These are phyloP conservation scores for Dermolepida albohirtum DNA, from an alignment of 2,888 invertebrate genomes.

Conservation along the genomic window DNA sequence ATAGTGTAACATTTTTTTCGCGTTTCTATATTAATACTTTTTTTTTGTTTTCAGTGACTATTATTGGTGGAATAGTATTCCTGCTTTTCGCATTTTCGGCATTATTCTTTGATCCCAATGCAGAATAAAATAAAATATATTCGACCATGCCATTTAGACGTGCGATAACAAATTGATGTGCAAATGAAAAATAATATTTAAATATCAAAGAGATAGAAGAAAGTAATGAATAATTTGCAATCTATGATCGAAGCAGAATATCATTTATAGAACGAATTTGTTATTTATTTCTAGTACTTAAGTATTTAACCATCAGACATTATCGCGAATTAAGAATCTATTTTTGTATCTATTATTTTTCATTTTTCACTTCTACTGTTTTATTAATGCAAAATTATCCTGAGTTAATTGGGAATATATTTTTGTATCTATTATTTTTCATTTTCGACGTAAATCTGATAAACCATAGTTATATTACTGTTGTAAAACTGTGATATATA, in stretches of 20 bases:
- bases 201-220: background rate
- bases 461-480: conserved; percentile 34
- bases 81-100: conserved; percentile 94
- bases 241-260: conserved; percentile 3
- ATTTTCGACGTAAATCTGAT: conserved; percentile 31
- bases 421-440: conserved; percentile 36
- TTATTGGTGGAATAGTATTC: conserved; percentile 96
- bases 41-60: conserved; percentile 81
- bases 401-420: conserved; percentile 29
- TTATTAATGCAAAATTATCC: conserved; percentile 16
- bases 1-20: no score
- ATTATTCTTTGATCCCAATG: conserved; percentile 84
- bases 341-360: conserved; percentile 39
- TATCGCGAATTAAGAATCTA: conserved; percentile 30
- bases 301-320: conserved; percentile 24
- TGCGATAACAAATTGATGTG: conserved; percentile 11
- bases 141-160: conserved; percentile 1
- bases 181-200: conserved; percentile 10
- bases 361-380: conserved; percentile 34
- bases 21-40: no score
- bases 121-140: conserved; percentile 49
- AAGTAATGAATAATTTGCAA: conserved; percentile 26
- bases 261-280: conserved; percentile 12
- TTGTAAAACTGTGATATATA: conserved; percentile 43
- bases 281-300: conserved; percentile 42